Evolutionary conservation across 2,888 invertebrate species (phyloP), one percentile per base, ranked within the genome.

Genomic region (Cerastoderma edule): DNA sequence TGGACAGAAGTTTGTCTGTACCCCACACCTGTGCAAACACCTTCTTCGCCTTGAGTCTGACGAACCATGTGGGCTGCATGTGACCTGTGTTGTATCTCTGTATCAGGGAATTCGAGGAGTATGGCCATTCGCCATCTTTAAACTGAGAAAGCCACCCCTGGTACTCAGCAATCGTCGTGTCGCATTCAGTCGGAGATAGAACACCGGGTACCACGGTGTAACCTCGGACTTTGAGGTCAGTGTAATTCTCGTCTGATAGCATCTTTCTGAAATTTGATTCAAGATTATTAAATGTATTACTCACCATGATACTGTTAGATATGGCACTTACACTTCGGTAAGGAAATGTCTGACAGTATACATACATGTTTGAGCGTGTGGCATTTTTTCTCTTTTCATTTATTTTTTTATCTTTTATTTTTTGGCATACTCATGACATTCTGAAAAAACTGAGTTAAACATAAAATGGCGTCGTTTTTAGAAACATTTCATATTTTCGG

Each of bases 1-100:
- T 90, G 10, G 86, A 83, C 46, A 89, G 72, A 1, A 91, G 81
- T 75, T 89, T 88, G 1, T 88, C 86, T 10, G 90, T 91, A 3
- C 83, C 80, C 90, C 90, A 91, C 0, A 91, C 13, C 57, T 87
- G 82, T 2, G 83, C 83, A 75, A 91, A 91, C 1, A 90, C 87
- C 10, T 78, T 72, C 65, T 87, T 89, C 2, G 88, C 71, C 44
- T 84, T 83, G 3, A 90, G 71, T 22, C 91, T 75, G 10, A 83
- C 86, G 32, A 73, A 76, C 91, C 90, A 91, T 1, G 89, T 75
- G 1, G 88, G 84, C 10, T 84, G 84, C 75, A 86, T 79, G 69
- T 90, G 87, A 5, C 87, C 89, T 28, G 83, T 71, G 22, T 84
- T 83, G 72, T 90, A 89, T 16, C 85, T 78, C 69, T 89, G 88